Conservation (phyloP, 2,113 vertebrate genomes). For the Eolophus roseicapilla region DNA sequence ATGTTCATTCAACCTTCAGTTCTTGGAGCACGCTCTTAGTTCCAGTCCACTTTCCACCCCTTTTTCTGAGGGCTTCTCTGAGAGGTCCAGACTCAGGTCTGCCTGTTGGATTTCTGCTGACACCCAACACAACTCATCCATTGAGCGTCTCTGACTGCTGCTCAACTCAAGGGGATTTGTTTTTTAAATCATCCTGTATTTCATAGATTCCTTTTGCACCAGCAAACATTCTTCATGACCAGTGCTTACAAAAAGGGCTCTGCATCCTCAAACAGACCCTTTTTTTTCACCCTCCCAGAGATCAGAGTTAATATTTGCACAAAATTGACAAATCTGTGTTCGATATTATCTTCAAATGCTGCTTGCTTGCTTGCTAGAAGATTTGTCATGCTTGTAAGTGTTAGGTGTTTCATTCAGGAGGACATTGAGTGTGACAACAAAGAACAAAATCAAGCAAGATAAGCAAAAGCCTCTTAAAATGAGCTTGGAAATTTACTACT, state of each 20-base stretch:
- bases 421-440: neutral
- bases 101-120: neutral
- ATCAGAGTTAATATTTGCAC: neutral
- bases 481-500: neutral
- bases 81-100: neutral
- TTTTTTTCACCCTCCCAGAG: neutral
- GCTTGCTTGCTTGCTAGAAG: neutral
- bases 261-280: neutral
- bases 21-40: neutral
- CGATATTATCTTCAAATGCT: neutral
- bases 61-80: neutral
- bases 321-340: neutral
- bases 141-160: neutral
- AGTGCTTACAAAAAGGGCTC: neutral
- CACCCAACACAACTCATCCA: neutral
- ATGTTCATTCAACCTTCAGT: no score
- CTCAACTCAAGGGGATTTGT: neutral
- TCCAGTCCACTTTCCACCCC: neutral
- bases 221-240: neutral
- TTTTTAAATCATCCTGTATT: neutral
- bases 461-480: conserved; percentile 1
- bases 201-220: neutral
- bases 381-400: neutral
- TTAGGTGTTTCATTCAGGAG: neutral
- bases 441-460: neutral